A percentile compares a stretch with the other conserved stretches of the same genome.
Evolutionary conservation across 2,888 invertebrate genomes (phyloP).

Genomic region (Drosophila formosana): DNA sequence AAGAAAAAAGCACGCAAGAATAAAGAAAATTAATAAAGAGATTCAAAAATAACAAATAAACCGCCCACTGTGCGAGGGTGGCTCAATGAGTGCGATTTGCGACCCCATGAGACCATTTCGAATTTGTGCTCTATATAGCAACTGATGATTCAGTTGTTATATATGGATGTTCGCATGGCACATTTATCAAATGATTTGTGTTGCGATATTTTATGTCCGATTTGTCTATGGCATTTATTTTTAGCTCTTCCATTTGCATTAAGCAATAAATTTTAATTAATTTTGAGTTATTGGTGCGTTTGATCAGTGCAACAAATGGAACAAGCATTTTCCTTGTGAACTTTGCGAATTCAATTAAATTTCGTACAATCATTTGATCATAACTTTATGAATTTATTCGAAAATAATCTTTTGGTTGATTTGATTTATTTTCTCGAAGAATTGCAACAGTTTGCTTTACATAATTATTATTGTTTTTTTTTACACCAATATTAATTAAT

Average conservation of each 20-base stretch:
- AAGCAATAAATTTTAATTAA: constrained; percentile 8
- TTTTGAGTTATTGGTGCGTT: constrained; percentile 9
- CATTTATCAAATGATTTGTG: constrained; percentile 26
- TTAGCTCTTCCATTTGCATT: constrained; percentile 10
- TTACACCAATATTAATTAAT: neutral
- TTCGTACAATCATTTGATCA: neutral
- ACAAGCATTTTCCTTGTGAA: neutral
- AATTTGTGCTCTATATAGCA: neutral
- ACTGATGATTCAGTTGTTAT: constrained; percentile 40
- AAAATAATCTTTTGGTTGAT: too few relatives aligned
- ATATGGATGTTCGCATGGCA: constrained; percentile 15
- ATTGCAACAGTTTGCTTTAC: neutral
- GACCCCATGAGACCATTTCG: neutral
- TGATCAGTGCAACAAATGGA: neutral
- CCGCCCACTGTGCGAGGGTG: constrained; percentile 47
- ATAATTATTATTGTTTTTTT: too few relatives aligned
- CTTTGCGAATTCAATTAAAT: neutral
- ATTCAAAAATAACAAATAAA: constrained; percentile 31
- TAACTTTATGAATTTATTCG: too few relatives aligned
- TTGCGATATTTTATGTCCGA: too few relatives aligned
- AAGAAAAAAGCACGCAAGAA: constrained; percentile 22
- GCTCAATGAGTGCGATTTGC: constrained; percentile 9
- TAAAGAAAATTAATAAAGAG: constrained; percentile 33
- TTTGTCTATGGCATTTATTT: constrained; percentile 31
- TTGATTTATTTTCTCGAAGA: neutral